phyloP scores from a whole-genome alignment of 2,797 vertebrate species.

The Limnodromus scolopaceus region DNA sequence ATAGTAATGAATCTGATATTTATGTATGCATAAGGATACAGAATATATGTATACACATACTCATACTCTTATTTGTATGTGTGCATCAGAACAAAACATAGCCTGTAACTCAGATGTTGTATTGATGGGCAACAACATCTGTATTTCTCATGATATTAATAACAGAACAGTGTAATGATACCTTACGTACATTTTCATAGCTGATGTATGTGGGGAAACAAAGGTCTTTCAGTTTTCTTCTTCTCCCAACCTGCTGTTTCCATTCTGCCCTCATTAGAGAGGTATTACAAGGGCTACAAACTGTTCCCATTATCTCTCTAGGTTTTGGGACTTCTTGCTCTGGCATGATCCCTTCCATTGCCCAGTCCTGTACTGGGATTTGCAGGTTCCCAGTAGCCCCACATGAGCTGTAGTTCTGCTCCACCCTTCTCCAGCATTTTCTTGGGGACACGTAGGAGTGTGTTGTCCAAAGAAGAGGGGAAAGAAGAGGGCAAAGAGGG shows the following conservation, averaged over 20 bases:
- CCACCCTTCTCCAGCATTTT: background rate
- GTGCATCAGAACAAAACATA: background rate
- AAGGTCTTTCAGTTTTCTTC: background rate
- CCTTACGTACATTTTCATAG: background rate
- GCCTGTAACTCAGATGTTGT: background rate
- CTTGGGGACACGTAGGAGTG: fast-evolving
- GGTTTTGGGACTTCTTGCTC: background rate
- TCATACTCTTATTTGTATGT: background rate
- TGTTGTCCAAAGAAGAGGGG: background rate
- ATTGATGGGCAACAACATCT: fast-evolving
- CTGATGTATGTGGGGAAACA: background rate
- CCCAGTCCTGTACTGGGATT: background rate
- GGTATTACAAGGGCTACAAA: background rate
- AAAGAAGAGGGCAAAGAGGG: background rate
- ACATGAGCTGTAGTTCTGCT: background rate
- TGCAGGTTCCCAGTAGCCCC: background rate
- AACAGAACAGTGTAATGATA: background rate
- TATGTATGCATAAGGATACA: background rate
- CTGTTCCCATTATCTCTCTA: background rate
- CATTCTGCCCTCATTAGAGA: background rate
- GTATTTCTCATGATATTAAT: background rate
- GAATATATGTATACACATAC: background rate
- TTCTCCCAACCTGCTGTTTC: background rate
- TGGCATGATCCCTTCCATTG: background rate
- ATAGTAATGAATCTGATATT: background rate